These are phyloP conservation scores for Hippocampus abdominalis DNA, from an alignment of 2,113 vertebrate genomes.

Conservation along the genomic window DNA sequence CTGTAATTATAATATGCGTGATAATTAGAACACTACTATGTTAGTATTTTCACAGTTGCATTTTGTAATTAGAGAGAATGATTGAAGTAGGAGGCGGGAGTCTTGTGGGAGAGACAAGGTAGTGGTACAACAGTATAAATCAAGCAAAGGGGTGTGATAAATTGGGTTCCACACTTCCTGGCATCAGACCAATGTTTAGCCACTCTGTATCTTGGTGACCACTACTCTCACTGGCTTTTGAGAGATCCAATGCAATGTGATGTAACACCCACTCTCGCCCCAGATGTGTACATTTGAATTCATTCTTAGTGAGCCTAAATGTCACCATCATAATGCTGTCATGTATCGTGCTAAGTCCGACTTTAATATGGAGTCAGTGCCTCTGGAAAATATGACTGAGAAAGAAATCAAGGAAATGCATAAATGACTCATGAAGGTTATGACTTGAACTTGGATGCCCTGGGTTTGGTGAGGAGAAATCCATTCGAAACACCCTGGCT, in stretches of 20 bases:
- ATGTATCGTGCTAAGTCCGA: constrained; percentile 11
- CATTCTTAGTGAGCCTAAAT: not conserved
- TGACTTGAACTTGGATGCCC: constrained; percentile 16
- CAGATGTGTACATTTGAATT: constrained; percentile 43
- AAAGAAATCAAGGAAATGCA: constrained; percentile 11
- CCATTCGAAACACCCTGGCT: constrained; percentile 14
- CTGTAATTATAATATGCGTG: constrained; percentile 47
- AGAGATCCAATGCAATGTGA: not conserved
- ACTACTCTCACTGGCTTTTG: constrained; percentile 14
- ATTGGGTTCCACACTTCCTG: constrained; percentile 47
- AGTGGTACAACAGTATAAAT: constrained; percentile 18
- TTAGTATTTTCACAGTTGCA: constrained; percentile 24
- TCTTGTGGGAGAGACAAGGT: constrained; percentile 3
- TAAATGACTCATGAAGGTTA: constrained; percentile 22
- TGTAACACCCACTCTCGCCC: constrained; percentile 15
- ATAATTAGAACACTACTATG: constrained; percentile 50
- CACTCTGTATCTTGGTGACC: constrained; percentile 55
- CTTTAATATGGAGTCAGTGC: constrained; percentile 8
- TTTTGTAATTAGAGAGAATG: constrained; percentile 20
- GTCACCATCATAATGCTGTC: constrained; percentile 36
- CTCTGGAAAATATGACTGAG: not conserved
- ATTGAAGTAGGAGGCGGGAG: constrained; percentile 6
- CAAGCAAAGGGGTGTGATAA: constrained; percentile 23
- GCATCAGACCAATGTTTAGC: constrained; percentile 57
- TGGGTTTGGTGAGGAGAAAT: constrained; percentile 3